Evolutionary conservation across 2,113 vertebrate genomes (phyloP).

Genomic region (Macrotus californicus): DNA sequence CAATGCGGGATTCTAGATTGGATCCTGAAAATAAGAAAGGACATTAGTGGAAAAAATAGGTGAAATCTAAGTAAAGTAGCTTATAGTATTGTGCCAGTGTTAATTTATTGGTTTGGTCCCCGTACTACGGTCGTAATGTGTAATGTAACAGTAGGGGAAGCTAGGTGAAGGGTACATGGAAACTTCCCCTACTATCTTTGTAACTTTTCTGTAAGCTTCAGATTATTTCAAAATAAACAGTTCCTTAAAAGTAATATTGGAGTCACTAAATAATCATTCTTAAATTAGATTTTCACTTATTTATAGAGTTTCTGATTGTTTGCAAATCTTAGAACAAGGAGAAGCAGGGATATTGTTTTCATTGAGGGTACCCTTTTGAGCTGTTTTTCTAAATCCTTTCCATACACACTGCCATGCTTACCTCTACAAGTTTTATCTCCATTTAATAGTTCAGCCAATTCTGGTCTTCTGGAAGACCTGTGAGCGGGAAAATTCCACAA

Average conservation of each 20-base stretch:
- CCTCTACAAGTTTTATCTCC: not conserved
- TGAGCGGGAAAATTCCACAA: not conserved
- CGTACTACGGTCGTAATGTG: not conserved
- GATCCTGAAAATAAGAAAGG: not conserved
- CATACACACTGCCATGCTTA: not conserved
- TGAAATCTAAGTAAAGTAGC: not conserved
- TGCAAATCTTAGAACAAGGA: not conserved
- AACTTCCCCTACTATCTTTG: not conserved
- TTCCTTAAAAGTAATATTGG: not conserved
- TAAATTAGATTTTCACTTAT: not conserved
- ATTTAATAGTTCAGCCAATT: not conserved
- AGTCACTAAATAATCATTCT: not conserved
- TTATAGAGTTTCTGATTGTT: not conserved
- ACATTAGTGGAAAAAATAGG: not conserved
- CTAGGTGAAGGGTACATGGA: not conserved
- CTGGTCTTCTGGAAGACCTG: not conserved
- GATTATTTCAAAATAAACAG: not conserved
- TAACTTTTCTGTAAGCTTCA: not conserved
- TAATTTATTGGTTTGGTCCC: not conserved
- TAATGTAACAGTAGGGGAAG: not conserved
- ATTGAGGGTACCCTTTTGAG: not conserved
- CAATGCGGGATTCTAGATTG: not conserved
- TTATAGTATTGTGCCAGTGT: not conserved
- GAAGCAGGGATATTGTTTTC: not conserved
- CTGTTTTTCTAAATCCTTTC: not conserved